phyloP scores from a whole-genome alignment of 2,888 invertebrate species.

The Drosophila barbarae region DNA sequence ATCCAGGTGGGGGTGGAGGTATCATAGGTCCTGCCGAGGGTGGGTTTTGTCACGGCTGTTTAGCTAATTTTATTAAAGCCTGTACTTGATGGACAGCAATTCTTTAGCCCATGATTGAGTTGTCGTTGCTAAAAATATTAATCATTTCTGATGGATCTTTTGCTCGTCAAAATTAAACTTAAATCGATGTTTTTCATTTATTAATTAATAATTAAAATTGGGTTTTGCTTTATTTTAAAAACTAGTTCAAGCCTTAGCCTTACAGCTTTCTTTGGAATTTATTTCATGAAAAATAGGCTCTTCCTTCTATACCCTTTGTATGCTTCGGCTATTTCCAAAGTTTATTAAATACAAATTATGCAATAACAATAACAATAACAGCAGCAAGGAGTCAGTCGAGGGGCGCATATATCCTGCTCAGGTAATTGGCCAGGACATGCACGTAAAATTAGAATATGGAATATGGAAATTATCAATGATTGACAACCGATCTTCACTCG shows the following conservation, averaged over 20 bases:
- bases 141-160: not conserved
- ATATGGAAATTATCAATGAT: conserved; percentile 65
- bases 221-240: too few relatives aligned
- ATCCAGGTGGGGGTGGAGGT: not conserved
- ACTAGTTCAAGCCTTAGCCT: too few relatives aligned
- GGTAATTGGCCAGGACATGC: conserved; percentile 66
- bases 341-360: conserved; percentile 55
- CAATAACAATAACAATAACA: conserved; percentile 3
- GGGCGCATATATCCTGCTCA: conserved; percentile 30
- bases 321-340: conserved; percentile 7
- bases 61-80: conserved; percentile 3
- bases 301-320: too few relatives aligned
- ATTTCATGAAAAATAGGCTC: too few relatives aligned
- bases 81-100: conserved; percentile 10
- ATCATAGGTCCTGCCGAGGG: not conserved
- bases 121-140: not conserved
- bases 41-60: conserved; percentile 6
- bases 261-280: too few relatives aligned
- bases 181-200: not conserved
- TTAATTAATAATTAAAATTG: too few relatives aligned
- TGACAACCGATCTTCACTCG: conserved; percentile 66
- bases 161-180: not conserved
- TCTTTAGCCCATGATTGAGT: not conserved
- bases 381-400: conserved; percentile 18
- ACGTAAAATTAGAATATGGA: not conserved